Evolutionary conservation across 2,888 invertebrate genomes (phyloP).

Genomic region (Lucinisca nassula): DNA sequence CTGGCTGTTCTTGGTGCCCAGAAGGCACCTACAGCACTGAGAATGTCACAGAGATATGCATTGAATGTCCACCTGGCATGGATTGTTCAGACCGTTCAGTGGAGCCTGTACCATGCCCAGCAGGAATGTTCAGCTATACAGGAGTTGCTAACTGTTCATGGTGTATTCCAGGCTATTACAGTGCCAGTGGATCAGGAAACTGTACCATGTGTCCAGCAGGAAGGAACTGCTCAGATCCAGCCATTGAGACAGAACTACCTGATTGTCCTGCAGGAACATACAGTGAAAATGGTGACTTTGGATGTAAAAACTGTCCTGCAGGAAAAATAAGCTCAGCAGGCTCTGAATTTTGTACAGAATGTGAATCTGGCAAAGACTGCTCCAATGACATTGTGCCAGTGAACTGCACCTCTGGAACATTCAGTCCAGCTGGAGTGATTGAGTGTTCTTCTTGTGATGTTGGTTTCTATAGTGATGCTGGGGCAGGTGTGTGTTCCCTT

Average conservation of each 20-base stretch:
- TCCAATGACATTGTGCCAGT: constrained; percentile 59
- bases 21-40: no score
- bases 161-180: constrained; percentile 59
- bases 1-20: constrained; percentile 48
- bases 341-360: constrained; percentile 35
- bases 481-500: constrained; percentile 67
- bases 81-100: constrained; percentile 47
- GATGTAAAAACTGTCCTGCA: constrained; percentile 38
- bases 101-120: constrained; percentile 38
- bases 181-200: constrained; percentile 26
- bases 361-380: constrained; percentile 67
- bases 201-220: constrained; percentile 55
- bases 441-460: constrained; percentile 75
- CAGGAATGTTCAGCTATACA: constrained; percentile 68
- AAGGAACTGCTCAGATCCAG: constrained; percentile 24
- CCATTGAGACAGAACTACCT: constrained; percentile 9
- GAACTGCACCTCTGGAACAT: constrained; percentile 79
- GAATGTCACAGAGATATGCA: constrained; percentile 76
- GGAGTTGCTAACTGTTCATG: constrained; percentile 61
- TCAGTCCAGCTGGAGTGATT: constrained; percentile 78
- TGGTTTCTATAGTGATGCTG: constrained; percentile 76
- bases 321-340: constrained; percentile 45
- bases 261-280: constrained; percentile 61
- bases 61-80: constrained; percentile 76
- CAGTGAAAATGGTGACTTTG: constrained; percentile 50